A percentile compares a stretch with the other conserved stretches of the same genome.
These are phyloP conservation scores for Eolophus roseicapilla DNA, from an alignment of 2,113 vertebrate species.

Conservation along the genomic window DNA sequence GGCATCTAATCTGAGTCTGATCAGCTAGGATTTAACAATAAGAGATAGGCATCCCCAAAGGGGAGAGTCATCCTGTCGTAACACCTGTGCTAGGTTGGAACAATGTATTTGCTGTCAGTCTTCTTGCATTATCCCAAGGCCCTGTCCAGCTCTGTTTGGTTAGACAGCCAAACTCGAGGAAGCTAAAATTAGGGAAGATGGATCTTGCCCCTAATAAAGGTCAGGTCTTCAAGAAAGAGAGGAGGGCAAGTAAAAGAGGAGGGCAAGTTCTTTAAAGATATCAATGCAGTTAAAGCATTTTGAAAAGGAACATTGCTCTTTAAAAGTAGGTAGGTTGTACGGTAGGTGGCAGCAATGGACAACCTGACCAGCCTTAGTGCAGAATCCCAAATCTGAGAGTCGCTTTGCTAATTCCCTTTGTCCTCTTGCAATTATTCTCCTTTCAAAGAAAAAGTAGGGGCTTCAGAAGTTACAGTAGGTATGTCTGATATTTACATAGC, in stretches of 20 bases:
- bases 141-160: neutral
- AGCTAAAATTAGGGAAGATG: neutral
- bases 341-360: neutral
- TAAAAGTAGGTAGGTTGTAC: neutral
- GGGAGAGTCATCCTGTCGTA: neutral
- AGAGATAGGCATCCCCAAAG: neutral
- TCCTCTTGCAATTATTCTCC: neutral
- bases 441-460: neutral
- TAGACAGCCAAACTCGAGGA: accelerated
- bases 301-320: neutral
- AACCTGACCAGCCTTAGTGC: accelerated
- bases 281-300: neutral
- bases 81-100: neutral
- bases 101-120: accelerated
- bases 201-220: neutral
- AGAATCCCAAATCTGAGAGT: neutral
- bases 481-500: neutral
- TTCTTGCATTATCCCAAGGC: neutral
- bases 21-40: neutral
- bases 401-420: neutral
- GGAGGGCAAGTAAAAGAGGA: neutral
- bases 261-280: neutral
- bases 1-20: neutral
- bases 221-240: neutral
- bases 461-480: neutral